phyloP scores from a whole-genome alignment of 2,113 vertebrate species.

The Brachirus orientalis region DNA sequence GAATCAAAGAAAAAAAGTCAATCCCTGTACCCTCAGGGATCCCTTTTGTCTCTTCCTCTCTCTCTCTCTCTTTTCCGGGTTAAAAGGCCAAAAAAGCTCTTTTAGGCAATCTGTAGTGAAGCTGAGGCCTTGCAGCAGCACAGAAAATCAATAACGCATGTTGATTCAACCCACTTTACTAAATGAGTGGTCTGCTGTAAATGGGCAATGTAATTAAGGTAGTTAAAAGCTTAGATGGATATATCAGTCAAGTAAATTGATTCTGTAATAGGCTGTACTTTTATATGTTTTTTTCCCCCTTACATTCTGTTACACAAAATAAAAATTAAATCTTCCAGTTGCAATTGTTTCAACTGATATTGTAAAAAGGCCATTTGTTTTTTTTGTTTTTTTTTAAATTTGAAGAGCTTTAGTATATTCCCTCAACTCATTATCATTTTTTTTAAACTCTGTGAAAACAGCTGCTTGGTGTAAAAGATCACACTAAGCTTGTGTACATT shows the following conservation, averaged over 20 bases:
- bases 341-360: neutral
- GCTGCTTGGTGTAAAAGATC: neutral
- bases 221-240: constrained; percentile 38
- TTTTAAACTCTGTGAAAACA: neutral
- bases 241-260: neutral
- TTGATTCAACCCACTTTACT: constrained; percentile 63
- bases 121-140: constrained; percentile 19
- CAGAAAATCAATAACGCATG: constrained; percentile 51
- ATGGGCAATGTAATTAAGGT: constrained; percentile 43
- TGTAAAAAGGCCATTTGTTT: neutral
- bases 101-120: constrained; percentile 42
- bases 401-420: neutral
- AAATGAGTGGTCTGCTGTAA: constrained; percentile 50
- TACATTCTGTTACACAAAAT: neutral
- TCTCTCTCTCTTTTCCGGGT: constrained; percentile 34
- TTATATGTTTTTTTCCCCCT: neutral
- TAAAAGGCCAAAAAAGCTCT: constrained; percentile 50
- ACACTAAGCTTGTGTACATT: neutral
- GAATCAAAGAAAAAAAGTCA: constrained; percentile 48
- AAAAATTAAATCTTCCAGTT: neutral
- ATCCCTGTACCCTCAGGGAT: constrained; percentile 38
- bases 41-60: constrained; percentile 32
- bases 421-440: neutral
- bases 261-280: neutral
- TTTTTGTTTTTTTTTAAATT: too few species aligned